Evolutionary conservation across 2,888 invertebrate species (phyloP).

Genomic region (Hymenopus coronatus): DNA sequence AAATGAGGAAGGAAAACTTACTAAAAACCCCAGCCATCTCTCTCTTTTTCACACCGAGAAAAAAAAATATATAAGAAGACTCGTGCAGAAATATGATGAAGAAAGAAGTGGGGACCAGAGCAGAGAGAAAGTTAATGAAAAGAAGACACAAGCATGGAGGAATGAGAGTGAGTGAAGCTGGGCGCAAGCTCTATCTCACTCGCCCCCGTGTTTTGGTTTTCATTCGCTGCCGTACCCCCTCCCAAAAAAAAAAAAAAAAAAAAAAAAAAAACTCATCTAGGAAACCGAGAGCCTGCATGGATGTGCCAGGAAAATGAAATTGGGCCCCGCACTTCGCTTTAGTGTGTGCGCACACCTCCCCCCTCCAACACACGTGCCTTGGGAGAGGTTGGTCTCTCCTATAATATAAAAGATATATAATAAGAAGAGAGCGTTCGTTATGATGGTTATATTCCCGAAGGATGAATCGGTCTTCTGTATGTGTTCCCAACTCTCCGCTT

Average conservation of each 20-base stretch:
- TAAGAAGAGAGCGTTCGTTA: not conserved
- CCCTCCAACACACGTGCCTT: not conserved
- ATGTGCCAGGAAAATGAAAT: constrained; percentile 27
- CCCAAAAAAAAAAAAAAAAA: not conserved
- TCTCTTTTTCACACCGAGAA: constrained; percentile 7
- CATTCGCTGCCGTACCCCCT: not conserved
- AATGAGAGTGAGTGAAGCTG: not conserved
- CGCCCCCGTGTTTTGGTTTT: constrained; percentile 16
- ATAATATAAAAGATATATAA: constrained; percentile 4
- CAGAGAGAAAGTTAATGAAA: constrained; percentile 18
- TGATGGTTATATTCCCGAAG: not conserved
- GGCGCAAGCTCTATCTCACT: not conserved
- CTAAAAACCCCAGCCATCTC: constrained; percentile 15
- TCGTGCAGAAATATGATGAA: constrained; percentile 10
- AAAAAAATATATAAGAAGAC: constrained; percentile 1
- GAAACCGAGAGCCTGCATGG: constrained; percentile 20
- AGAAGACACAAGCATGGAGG: constrained; percentile 1
- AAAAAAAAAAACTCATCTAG: constrained; percentile 5
- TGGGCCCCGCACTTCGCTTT: not conserved
- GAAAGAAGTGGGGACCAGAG: not conserved
- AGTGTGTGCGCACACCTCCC: not conserved
- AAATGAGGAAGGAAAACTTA: constrained; percentile 29
- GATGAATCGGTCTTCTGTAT: constrained; percentile 10
- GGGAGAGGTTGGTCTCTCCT: not conserved
- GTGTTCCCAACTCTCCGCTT: not conserved